These are phyloP conservation scores for Heliconius charithonia DNA, from an alignment of 2,888 invertebrate species.

Conservation along the genomic window DNA sequence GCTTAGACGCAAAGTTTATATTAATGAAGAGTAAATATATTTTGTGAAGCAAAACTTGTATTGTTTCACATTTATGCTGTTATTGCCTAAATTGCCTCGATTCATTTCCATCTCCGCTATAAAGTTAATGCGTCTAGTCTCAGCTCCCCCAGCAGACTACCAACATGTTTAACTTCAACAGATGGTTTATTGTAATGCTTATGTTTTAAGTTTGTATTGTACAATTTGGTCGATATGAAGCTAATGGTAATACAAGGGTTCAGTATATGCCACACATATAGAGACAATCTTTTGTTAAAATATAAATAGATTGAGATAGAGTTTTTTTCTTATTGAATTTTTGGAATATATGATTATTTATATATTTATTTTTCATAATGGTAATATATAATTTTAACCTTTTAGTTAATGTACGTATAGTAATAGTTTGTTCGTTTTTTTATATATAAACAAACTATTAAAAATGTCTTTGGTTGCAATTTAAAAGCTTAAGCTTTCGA, in stretches of 20 bases:
- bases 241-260: neutral
- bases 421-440: too few relatives aligned
- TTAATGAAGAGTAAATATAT: neutral
- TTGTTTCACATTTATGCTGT: slow-evolving; percentile 3
- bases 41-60: neutral
- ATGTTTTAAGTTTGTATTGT: slow-evolving; percentile 15
- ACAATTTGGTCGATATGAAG: neutral
- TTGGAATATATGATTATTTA: too few relatives aligned
- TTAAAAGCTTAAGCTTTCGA: neutral
- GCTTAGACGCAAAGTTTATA: neutral
- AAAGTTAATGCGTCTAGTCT: slow-evolving; percentile 43
- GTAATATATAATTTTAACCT: too few relatives aligned
- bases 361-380: too few relatives aligned
- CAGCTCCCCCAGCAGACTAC: slow-evolving; percentile 13
- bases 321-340: neutral
- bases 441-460: too few relatives aligned
- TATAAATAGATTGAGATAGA: too few relatives aligned
- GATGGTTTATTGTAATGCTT: slow-evolving; percentile 23
- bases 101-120: slow-evolving; percentile 32
- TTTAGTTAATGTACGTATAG: too few relatives aligned
- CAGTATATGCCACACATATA: neutral
- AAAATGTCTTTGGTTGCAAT: neutral
- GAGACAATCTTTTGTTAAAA: neutral
- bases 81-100: slow-evolving; percentile 29
- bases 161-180: slow-evolving; percentile 21